Percentiles rank a stretch among this genome's conserved stretches.
Evolutionary conservation across 2,113 vertebrate species (phyloP).

Genomic region (Nestor notabilis): DNA sequence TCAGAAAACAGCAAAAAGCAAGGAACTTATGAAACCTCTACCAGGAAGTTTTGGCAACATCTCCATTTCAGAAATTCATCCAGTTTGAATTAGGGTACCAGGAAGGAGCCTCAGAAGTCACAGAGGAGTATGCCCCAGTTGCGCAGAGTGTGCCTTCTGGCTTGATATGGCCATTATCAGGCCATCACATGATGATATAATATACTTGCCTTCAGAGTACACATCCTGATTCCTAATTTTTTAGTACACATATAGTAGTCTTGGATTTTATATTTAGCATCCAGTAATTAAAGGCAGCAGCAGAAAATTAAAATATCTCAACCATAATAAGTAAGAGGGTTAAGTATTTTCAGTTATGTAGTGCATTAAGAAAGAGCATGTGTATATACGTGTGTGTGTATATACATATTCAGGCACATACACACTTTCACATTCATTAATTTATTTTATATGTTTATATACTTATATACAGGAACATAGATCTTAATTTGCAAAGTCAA

Average conservation of each 20-base stretch:
- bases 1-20: neutral
- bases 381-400: rapidly evolving
- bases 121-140: neutral
- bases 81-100: neutral
- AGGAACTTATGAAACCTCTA: neutral
- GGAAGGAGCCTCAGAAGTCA: neutral
- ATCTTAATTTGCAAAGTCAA: neutral
- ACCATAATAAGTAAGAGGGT: neutral
- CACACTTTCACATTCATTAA: neutral
- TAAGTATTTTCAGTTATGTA: neutral
- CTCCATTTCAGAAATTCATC: neutral
- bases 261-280: neutral
- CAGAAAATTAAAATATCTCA: neutral
- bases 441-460: neutral
- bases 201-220: neutral
- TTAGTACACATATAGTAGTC: neutral
- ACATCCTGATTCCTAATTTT: neutral
- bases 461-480: neutral
- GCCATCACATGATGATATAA: neutral
- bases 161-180: neutral
- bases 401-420: neutral
- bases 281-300: neutral
- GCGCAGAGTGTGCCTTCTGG: neutral
- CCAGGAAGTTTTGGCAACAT: neutral
- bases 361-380: neutral